Evolutionary conservation across 2,888 invertebrate species (phyloP).

Genomic region (Heterodera filipjevi): DNA sequence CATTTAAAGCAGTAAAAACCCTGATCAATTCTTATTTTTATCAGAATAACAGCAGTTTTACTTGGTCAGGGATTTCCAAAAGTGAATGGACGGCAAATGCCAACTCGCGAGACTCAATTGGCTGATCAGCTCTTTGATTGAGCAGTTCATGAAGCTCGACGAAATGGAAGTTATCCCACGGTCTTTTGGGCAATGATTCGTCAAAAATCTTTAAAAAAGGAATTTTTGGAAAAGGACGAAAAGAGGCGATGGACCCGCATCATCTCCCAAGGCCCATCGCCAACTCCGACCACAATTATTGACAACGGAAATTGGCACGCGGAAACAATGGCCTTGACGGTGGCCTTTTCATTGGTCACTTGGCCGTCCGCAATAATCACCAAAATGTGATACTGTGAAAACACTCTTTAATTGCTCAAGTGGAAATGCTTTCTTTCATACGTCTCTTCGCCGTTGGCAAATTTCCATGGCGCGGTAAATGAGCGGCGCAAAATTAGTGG

Average conservation of each 20-base stretch:
- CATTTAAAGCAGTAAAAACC: background rate
- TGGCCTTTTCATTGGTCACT: slow-evolving; percentile 68
- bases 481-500: slow-evolving; percentile 70
- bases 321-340: slow-evolving; percentile 68
- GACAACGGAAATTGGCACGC: slow-evolving; percentile 69
- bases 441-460: slow-evolving; percentile 56
- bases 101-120: slow-evolving; percentile 41
- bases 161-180: slow-evolving; percentile 71
- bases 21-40: background rate
- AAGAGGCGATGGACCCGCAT: slow-evolving; percentile 54
- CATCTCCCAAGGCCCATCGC: slow-evolving; percentile 70
- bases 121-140: slow-evolving; percentile 30
- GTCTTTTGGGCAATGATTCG: slow-evolving; percentile 68
- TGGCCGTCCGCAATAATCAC: slow-evolving; percentile 70
- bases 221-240: background rate
- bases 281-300: slow-evolving; percentile 70
- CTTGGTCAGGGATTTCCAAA: slow-evolving; percentile 65
- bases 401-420: slow-evolving; percentile 45
- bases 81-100: slow-evolving; percentile 69
- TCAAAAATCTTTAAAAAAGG: slow-evolving; percentile 68
- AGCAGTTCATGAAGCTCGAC: slow-evolving; percentile 68
- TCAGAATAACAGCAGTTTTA: no score
- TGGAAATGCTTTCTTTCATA: slow-evolving; percentile 47
- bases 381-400: slow-evolving; percentile 69
- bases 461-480: slow-evolving; percentile 69